Evolutionary conservation across 2,888 invertebrate genomes (phyloP), one percentile per base, ranked within the genome.

Genomic region (Pseudococcus jackbeardsleyi): DNA sequence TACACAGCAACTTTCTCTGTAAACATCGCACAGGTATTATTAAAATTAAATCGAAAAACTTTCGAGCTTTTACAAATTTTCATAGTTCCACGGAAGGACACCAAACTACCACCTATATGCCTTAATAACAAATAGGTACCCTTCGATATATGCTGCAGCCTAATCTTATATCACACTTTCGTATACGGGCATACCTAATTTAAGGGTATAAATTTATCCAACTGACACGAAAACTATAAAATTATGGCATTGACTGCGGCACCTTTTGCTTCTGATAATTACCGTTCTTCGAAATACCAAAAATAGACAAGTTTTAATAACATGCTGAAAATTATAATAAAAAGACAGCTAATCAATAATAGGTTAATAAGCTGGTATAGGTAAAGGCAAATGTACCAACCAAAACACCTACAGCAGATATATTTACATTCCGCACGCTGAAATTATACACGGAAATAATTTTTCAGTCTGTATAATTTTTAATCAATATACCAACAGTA

Each of bases 321-420:
- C 17, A 77, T 7, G 39, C 17, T 77, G 22, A 39, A 77, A 77
- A 77, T 39, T 77, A 12, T 77, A 77, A 77, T 39, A 77, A 77
- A 77, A 77, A 11, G 77, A 77, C 77, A 77, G 33, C 33, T 39
- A 77, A 77, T 77, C 77, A 26, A 77, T 77, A 77, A 26, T 33
- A 1, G 15, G 17, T 12, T 64, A 64, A 64, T 64, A 64, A 64
- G 19, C 9, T 22, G 12, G 22, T 64, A 12, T 12, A 5, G 5
- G 0, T 46, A 33, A 33, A 46, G 5, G 0, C 6, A 46, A 8
- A 8, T 1, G 12, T 46, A 46, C 5, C 46, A 7, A 46, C 46
- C 46, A 5, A 46, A 8, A 8, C 12, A 46, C 46, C 46, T 46
- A 46, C 46, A 33, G 26, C 46, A 33, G 26, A 33, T 33, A 33